phyloP scores from a whole-genome alignment of 2,113 vertebrate species.

The Ammodytes dubius region DNA sequence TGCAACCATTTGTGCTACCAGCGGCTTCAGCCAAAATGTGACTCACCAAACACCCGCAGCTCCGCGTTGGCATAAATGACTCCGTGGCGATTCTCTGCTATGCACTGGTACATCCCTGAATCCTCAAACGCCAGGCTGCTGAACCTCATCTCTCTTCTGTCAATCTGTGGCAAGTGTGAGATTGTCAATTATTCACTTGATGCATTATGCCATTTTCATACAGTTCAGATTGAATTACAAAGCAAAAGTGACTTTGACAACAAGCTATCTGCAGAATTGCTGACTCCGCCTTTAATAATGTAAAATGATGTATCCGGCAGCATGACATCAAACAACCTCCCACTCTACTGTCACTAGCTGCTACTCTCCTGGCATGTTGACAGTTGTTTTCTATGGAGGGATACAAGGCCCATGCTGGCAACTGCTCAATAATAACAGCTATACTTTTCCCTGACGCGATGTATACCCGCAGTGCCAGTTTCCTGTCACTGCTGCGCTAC shows the following conservation, averaged over 20 bases:
- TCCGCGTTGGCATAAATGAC: constrained; percentile 94
- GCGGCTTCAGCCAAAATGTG: background rate
- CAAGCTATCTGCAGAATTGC: constrained; percentile 17
- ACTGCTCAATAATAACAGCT: constrained; percentile 61
- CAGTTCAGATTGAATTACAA: background rate
- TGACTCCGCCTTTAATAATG: constrained; percentile 47
- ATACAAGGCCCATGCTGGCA: constrained; percentile 58
- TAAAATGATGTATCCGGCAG: constrained; percentile 39
- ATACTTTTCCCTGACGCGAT: constrained; percentile 45
- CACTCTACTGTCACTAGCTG: constrained; percentile 46
- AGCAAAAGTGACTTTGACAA: constrained; percentile 17
- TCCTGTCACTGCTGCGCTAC: constrained; percentile 60
- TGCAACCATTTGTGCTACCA: background rate
- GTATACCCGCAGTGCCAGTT: constrained; percentile 48
- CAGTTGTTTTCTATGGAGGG: constrained; percentile 50
- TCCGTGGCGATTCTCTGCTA: constrained; percentile 93
- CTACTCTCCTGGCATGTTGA: constrained; percentile 51
- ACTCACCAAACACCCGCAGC: constrained; percentile 94
- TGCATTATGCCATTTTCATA: background rate
- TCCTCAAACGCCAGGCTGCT: constrained; percentile 88
- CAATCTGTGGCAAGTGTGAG: constrained; percentile 78
- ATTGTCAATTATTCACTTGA: background rate
- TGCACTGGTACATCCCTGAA: constrained; percentile 97
- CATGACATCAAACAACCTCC: constrained; percentile 39
- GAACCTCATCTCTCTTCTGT: constrained; percentile 88